phyloP scores from a whole-genome alignment of 2,113 vertebrate genomes.

The Fulmarus glacialis region DNA sequence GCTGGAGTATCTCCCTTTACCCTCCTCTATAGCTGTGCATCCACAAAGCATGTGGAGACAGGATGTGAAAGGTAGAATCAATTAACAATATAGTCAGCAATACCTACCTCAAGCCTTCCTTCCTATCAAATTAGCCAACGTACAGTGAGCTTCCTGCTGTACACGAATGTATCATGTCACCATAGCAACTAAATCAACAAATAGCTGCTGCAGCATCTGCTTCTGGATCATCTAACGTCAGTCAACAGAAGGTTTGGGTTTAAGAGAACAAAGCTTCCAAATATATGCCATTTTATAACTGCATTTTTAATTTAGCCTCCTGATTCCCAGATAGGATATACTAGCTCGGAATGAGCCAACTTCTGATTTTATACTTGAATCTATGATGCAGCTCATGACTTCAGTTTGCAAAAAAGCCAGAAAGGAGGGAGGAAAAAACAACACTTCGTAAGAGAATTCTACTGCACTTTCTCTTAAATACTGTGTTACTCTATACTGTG shows the following conservation, averaged over 20 bases:
- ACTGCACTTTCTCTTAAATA: background rate
- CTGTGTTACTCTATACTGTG: background rate
- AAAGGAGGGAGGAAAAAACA: background rate
- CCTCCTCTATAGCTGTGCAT: slow-evolving; percentile 12
- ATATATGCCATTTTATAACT: slow-evolving; percentile 53
- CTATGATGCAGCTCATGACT: background rate
- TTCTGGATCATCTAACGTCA: slow-evolving; percentile 72
- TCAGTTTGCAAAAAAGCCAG: background rate
- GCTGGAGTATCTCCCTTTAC: slow-evolving; percentile 2
- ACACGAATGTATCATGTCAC: slow-evolving; percentile 81
- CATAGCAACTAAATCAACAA: slow-evolving; percentile 94
- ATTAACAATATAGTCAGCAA: slow-evolving; percentile 77
- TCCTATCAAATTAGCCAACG: slow-evolving; percentile 76
- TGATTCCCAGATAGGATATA: background rate
- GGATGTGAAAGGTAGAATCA: slow-evolving; percentile 68
- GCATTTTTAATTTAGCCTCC: slow-evolving; percentile 53
- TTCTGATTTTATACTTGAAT: background rate
- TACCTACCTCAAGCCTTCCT: slow-evolving; percentile 71
- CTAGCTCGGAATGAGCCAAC: background rate
- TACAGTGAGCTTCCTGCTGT: slow-evolving; percentile 72
- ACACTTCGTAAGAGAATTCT: background rate
- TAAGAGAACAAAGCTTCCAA: slow-evolving; percentile 69
- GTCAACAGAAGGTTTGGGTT: slow-evolving; percentile 72
- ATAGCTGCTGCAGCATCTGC: slow-evolving; percentile 78
- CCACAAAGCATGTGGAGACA: slow-evolving; percentile 24